Evolutionary conservation across 2,888 invertebrate genomes (phyloP).

Genomic region (Pinctada fucata): DNA sequence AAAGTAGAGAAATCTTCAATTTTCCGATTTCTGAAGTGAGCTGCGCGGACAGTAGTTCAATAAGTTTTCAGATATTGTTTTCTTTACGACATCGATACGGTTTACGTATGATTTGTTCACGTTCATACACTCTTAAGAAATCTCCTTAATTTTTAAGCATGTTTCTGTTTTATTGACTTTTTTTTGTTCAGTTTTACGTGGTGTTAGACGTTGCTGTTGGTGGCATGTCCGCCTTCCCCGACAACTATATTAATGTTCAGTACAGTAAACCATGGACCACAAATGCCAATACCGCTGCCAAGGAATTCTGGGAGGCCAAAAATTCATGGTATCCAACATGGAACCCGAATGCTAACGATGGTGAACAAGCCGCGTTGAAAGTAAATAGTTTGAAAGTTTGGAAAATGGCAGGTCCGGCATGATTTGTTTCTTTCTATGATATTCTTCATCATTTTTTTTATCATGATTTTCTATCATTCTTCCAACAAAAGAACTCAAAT

Average conservation of each 20-base stretch:
- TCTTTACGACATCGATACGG: too few species aligned
- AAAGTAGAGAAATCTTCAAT: too few species aligned
- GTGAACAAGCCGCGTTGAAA: constrained; percentile 80
- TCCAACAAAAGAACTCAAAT: too few species aligned
- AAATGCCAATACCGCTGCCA: constrained; percentile 81
- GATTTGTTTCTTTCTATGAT: too few species aligned
- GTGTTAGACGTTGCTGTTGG: constrained; percentile 88
- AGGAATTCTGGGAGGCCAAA: constrained; percentile 83
- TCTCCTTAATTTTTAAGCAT: background rate
- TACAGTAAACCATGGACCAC: constrained; percentile 87
- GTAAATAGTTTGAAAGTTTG: constrained; percentile 84
- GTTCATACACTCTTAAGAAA: background rate
- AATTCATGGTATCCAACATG: constrained; percentile 84
- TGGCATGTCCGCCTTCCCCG: constrained; percentile 86
- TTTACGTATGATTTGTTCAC: too few species aligned
- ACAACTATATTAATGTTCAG: constrained; percentile 76
- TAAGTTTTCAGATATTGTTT: too few species aligned
- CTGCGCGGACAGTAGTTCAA: too few species aligned
- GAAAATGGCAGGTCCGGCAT: constrained; percentile 53
- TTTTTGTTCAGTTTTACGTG: constrained; percentile 84
- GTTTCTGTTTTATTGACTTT: background rate
- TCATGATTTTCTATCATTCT: too few species aligned
- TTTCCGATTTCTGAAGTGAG: too few species aligned
- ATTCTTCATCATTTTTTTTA: too few species aligned
- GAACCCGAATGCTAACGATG: constrained; percentile 76